These are phyloP conservation scores for Climacteris rufus DNA, from an alignment of 2,113 vertebrate species.

Conservation along the genomic window DNA sequence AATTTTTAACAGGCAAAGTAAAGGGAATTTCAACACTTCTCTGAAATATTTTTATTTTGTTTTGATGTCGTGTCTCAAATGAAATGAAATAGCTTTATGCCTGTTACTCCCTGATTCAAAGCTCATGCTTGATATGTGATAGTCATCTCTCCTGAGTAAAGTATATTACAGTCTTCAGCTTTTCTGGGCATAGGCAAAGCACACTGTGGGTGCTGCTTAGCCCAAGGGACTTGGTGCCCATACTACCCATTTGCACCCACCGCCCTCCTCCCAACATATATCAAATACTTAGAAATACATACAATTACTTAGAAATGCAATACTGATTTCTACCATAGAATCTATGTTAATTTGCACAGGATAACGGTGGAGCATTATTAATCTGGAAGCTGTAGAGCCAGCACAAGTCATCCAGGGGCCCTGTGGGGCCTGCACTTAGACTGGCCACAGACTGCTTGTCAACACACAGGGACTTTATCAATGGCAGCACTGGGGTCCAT, in stretches of 20 bases:
- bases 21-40: background rate
- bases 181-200: background rate
- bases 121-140: background rate
- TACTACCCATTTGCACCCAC: background rate
- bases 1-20: background rate
- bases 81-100: background rate
- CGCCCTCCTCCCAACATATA: background rate
- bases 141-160: background rate
- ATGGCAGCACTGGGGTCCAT: background rate
- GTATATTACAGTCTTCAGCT: background rate
- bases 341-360: background rate
- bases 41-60: slow-evolving; percentile 2
- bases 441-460: background rate
- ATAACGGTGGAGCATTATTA: background rate
- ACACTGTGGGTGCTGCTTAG: background rate
- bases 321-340: background rate
- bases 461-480: background rate
- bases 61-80: background rate
- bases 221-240: background rate
- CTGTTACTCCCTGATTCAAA: background rate
- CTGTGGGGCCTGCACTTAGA: background rate
- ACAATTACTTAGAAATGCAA: background rate
- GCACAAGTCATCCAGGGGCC: background rate
- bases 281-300: background rate
- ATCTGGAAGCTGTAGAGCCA: background rate